Conservation (phyloP, 2,888 invertebrate species). For the Epistrophe grossulariae region DNA sequence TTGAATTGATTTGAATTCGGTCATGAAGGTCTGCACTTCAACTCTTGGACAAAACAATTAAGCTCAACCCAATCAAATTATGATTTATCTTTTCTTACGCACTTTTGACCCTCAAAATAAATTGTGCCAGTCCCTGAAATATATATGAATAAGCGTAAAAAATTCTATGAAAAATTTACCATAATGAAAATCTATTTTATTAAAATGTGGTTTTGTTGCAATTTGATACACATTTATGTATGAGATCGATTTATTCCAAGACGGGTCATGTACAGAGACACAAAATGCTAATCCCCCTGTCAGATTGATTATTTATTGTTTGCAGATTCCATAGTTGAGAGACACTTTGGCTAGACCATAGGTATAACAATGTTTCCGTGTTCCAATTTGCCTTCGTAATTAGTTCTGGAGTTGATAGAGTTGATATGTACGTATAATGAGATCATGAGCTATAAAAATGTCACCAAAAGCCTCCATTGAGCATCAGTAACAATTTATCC, state of each 20-base stretch:
- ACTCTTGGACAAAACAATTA: no score
- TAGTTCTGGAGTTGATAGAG: slow-evolving; percentile 42
- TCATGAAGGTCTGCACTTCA: not conserved
- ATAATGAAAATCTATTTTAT: not conserved
- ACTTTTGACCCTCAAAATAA: not conserved
- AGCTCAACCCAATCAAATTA: no score
- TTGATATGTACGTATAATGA: slow-evolving; percentile 14
- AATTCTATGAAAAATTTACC: not conserved
- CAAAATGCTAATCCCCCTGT: slow-evolving; percentile 49
- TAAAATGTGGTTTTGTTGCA: not conserved
- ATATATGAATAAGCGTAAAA: not conserved
- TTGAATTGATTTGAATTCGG: not conserved
- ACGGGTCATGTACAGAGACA: not conserved
- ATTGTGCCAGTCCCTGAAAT: not conserved
- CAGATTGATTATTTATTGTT: slow-evolving; percentile 66
- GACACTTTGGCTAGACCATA: slow-evolving; percentile 2
- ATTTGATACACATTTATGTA: not conserved
- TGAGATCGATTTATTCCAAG: not conserved
- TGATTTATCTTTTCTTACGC: not conserved
- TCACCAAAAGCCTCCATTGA: slow-evolving; percentile 36
- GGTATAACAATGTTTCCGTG: slow-evolving; percentile 56
- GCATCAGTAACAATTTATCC: slow-evolving; percentile 82
- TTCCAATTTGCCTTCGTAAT: slow-evolving; percentile 59
- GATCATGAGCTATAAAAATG: slow-evolving; percentile 67
- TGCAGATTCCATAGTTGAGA: slow-evolving; percentile 42